These are phyloP conservation scores for Eptatretus burgeri DNA, from an alignment of 2,113 vertebrate species.

Conservation along the genomic window DNA sequence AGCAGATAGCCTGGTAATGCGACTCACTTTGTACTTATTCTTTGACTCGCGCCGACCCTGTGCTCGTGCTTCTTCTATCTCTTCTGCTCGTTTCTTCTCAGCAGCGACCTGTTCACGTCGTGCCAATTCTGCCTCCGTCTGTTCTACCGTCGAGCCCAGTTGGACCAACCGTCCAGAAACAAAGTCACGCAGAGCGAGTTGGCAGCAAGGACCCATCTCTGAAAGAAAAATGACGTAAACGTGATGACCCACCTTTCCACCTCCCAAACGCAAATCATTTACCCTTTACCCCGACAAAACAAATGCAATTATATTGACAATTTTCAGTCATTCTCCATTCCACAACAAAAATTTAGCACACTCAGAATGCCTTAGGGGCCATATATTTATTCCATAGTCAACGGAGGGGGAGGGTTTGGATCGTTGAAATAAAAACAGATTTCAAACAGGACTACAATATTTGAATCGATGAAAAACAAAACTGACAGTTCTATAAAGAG, in stretches of 20 bases:
- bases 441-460: too few relatives aligned
- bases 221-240: neutral
- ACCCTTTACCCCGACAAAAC: neutral
- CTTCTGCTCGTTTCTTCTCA: neutral
- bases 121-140: neutral
- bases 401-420: too few relatives aligned
- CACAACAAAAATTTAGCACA: neutral
- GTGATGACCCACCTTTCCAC: neutral
- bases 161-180: neutral
- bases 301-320: neutral
- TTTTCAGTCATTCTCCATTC: neutral
- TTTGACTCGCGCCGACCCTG: neutral
- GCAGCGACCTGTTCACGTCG: neutral
- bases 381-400: neutral
- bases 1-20: too few relatives aligned
- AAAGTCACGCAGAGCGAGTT: neutral
- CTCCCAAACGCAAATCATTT: neutral
- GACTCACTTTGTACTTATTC: neutral
- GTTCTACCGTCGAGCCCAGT: neutral
- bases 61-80: neutral
- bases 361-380: neutral
- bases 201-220: slow-evolving; percentile 1
- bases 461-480: too few relatives aligned
- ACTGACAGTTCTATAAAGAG: too few relatives aligned
- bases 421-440: too few relatives aligned